These are phyloP conservation scores for Tapirus terrestris DNA, from an alignment of 2,113 vertebrate genomes.

Conservation along the genomic window DNA sequence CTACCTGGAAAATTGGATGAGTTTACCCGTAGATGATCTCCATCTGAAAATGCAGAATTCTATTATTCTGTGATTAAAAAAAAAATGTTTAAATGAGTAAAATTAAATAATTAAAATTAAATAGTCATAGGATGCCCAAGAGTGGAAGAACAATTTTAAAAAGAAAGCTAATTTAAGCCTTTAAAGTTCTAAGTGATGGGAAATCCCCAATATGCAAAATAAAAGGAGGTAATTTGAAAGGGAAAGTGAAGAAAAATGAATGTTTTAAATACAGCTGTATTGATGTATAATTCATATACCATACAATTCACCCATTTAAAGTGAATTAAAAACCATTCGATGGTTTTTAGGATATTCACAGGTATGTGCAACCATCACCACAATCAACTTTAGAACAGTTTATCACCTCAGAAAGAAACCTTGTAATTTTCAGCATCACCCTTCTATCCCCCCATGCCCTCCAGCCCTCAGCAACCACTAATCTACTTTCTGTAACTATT, in stretches of 20 bases:
- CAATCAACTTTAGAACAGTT: background rate
- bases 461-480: background rate
- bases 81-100: background rate
- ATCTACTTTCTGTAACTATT: background rate
- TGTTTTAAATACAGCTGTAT: background rate
- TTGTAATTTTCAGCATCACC: background rate
- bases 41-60: background rate
- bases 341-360: background rate
- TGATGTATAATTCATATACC: background rate
- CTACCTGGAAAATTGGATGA: background rate
- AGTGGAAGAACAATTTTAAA: background rate
- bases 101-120: background rate
- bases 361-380: background rate
- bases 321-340: background rate
- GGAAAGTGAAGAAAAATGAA: background rate
- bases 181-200: background rate
- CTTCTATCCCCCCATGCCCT: fast-evolving
- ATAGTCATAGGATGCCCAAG: background rate
- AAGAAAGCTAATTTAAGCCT: background rate
- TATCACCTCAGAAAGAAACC: background rate
- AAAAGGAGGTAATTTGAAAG: background rate
- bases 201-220: constrained; percentile 16
- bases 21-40: background rate
- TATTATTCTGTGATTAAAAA: background rate
- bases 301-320: background rate